Evolutionary conservation across 2,113 vertebrate genomes (phyloP), one percentile per base, ranked within the genome.

Genomic region (Antechinus flavipes): DNA sequence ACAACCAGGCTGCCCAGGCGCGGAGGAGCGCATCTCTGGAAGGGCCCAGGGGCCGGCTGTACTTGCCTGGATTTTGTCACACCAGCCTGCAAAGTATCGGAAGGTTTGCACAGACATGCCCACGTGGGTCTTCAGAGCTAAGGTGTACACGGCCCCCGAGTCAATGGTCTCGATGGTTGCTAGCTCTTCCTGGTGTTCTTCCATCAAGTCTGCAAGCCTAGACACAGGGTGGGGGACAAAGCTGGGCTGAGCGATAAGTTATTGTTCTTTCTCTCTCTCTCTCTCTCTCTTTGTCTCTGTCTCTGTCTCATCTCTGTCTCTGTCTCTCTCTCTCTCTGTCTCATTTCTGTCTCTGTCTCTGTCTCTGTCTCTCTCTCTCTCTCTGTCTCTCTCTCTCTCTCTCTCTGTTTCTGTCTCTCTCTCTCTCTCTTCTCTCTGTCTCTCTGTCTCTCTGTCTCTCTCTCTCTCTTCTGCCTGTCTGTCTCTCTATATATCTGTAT

Each of bases 31-130:
- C 25, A n/a, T 50, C 0, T 90, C 52, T 47, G 55, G 22, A 49
- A 93, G 56, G 24, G 58, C 1, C 27, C 52, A 46, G 0, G 1
- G 3, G 56, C 12, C 55, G 54, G 30, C 27, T 92, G 92, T 50
- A 90, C 97, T 98, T 98, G 98, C 99, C 98, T 99, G 99, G 95
- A 99, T 99, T 98, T 99, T 99, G 98, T 99, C 99, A 93, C 99
- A 99, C 99, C 99, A 99, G 97, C 99, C 99, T 93, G 99, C 99
- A 2, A 99, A 99, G 96, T 99, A 99, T 97, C 99, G 98, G 97
- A 99, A 99, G 19, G 99, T 99, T 95, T 99, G 99, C 93, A 99
- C 98, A 89, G 99, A 99, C 99, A 99, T 99, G 96, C 99, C 99
- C 10, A 99, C 94, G 12, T 99, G 99, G 23, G 99, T 99, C 98